phyloP scores from a whole-genome alignment of 2,888 invertebrate species.

The Caenorhabditis afra region DNA sequence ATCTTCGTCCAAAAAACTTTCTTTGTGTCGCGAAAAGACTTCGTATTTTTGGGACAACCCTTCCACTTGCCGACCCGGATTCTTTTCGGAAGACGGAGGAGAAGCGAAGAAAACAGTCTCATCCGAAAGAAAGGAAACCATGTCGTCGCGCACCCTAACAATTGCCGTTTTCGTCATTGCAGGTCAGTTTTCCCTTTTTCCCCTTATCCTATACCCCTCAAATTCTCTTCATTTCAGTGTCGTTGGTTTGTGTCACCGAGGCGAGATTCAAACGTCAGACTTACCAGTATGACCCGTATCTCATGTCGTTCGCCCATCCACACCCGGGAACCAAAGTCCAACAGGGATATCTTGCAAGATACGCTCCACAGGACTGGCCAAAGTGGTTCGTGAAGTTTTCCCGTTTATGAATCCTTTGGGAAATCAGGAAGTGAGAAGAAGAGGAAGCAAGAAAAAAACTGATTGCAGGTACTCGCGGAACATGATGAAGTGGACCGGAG shows the following conservation, averaged over 20 bases:
- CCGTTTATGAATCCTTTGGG: background rate
- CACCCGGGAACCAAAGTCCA: slow-evolving; percentile 65
- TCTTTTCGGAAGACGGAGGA: slow-evolving; percentile 30
- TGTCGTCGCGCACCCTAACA: slow-evolving; percentile 51
- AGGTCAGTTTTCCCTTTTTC: slow-evolving; percentile 40
- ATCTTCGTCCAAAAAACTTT: slow-evolving; percentile 43
- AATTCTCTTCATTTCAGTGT: slow-evolving; percentile 7
- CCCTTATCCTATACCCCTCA: background rate
- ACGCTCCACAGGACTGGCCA: slow-evolving; percentile 73
- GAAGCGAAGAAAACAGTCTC: slow-evolving; percentile 41
- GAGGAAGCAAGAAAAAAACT: slow-evolving; percentile 4
- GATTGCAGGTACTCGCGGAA: slow-evolving; percentile 70
- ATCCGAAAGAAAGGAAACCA: slow-evolving; percentile 4
- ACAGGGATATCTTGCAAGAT: slow-evolving; percentile 68
- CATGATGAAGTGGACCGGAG: slow-evolving; percentile 72
- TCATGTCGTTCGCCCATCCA: slow-evolving; percentile 69
- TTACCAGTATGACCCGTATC: slow-evolving; percentile 67
- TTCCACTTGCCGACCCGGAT: slow-evolving; percentile 58
- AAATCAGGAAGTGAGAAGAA: background rate
- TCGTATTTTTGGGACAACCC: slow-evolving; percentile 57
- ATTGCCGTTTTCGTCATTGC: slow-evolving; percentile 46
- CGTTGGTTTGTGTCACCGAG: slow-evolving; percentile 14
- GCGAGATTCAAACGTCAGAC: slow-evolving; percentile 66
- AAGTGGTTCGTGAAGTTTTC: slow-evolving; percentile 59
- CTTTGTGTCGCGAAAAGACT: slow-evolving; percentile 49